Base-by-base conservation (phyloP, 2,113 vertebrate species). In the Hippocampus mohnikei region DNA sequence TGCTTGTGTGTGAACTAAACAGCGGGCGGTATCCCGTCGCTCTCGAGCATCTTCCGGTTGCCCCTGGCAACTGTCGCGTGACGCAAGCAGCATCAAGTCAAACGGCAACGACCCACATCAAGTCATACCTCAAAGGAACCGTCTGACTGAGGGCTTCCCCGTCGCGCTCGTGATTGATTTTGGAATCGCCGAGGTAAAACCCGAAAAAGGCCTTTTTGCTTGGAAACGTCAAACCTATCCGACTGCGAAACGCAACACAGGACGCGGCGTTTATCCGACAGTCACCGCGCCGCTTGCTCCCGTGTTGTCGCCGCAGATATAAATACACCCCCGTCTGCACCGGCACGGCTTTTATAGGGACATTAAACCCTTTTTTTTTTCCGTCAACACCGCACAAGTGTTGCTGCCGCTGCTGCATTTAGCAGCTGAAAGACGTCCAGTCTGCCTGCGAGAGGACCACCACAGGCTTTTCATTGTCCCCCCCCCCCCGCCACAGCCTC, bases 341-440 rank as follows among this genome's bases (percentile, higher is more conserved):
- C 88, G 85, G 88, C 91, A 53, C 75, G 63, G 73, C 59, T 88
- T 90, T 91, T 88, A 88, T 77, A 86, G 85, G 83, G 78, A 82
- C 81, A 88, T 60, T 60, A 60, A 60, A 60, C 2, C 5, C 58
- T 3, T 60, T 60, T 91, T 42, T 41, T 58, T 90, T 89, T 90
- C 87, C 87, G 88, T 82, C 85, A 79, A 80, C 75, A 79, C 84
- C 73, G 81, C 8, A 41, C 72, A 73, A 73, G 75, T 75, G 70
- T 81, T 83, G 67, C 79, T 78, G 42, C 42, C 42, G 55, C 55
- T 58, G 58, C 58, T 60, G 58, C 58, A 60, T 60, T 60, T 60
- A 60, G 58, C 58, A 60, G 73, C 74, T 66, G 66, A 88, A 89
- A 88, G 81, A 78, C 80, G 78, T 84, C 69, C 70, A 72, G 66